Percentiles rank a stretch among this genome's conserved stretches.
phyloP scores from a whole-genome alignment of 2,888 invertebrate genomes.

The Heliconius ismenius region DNA sequence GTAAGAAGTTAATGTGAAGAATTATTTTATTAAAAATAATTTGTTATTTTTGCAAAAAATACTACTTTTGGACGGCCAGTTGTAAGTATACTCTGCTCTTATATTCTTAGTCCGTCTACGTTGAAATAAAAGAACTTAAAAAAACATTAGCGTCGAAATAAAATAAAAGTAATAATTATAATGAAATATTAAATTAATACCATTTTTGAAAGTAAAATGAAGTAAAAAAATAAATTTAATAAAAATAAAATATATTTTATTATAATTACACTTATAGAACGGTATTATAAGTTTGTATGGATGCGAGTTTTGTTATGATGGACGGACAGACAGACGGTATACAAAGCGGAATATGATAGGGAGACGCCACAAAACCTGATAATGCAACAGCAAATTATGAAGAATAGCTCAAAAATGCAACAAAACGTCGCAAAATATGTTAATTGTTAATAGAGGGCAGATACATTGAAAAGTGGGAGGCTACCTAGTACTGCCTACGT shows the following conservation, averaged over 20 bases:
- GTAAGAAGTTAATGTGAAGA: slow-evolving; percentile 32
- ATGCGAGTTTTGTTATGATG: slow-evolving; percentile 40
- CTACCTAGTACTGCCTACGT: background rate
- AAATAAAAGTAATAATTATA: slow-evolving; percentile 11
- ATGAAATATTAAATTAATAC: background rate
- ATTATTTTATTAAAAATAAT: slow-evolving; percentile 26
- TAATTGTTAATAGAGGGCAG: background rate
- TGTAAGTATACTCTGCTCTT: slow-evolving; percentile 64
- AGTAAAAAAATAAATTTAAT: background rate
- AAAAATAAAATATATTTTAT: slow-evolving; percentile 2
- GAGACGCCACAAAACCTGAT: slow-evolving; percentile 39
- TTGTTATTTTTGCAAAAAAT: slow-evolving; percentile 57
- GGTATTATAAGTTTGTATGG: slow-evolving; percentile 30
- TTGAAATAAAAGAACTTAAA: slow-evolving; percentile 32
- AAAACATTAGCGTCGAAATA: slow-evolving; percentile 16
- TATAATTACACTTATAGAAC: slow-evolving; percentile 19
- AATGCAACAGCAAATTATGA: slow-evolving; percentile 30
- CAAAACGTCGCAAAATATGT: slow-evolving; percentile 23
- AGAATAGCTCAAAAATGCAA: slow-evolving; percentile 20
- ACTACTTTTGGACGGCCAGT: slow-evolving; percentile 72
- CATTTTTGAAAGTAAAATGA: background rate
- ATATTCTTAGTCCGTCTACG: slow-evolving; percentile 41
- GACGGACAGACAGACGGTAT: slow-evolving; percentile 46
- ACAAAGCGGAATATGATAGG: slow-evolving; percentile 41
- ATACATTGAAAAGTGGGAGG: slow-evolving; percentile 22